A percentile compares a stretch with the other conserved stretches of the same genome.
These are phyloP conservation scores for Drosophila miranda DNA, from an alignment of 1,140 invertebrate genomes.

Conservation along the genomic window DNA sequence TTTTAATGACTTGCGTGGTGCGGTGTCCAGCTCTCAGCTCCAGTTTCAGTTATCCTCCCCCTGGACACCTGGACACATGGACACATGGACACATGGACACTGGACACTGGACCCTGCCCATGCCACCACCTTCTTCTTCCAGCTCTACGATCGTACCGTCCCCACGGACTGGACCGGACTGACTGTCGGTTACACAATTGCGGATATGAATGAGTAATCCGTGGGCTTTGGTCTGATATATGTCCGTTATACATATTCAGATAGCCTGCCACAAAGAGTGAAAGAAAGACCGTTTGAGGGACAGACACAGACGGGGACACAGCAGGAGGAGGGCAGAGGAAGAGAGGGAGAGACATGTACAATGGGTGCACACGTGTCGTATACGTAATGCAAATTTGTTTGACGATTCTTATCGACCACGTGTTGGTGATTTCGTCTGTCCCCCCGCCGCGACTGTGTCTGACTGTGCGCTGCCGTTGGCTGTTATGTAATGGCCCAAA, in stretches of 20 bases:
- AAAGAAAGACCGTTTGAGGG: constrained; percentile 5
- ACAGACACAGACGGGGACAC: not conserved
- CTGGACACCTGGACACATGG: not conserved
- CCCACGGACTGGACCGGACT: not conserved
- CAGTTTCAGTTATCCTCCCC: constrained; percentile 35
- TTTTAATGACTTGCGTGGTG: constrained; percentile 74
- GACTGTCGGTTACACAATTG: constrained; percentile 65
- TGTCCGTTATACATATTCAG: constrained; percentile 64
- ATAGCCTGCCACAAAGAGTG: constrained; percentile 40
- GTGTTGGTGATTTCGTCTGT: constrained; percentile 40
- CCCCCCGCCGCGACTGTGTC: constrained; percentile 17
- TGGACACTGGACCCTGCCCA: too few species aligned
- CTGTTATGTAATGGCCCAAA: constrained; percentile 56
- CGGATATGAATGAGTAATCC: constrained; percentile 81
- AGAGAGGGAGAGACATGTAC: constrained; percentile 7
- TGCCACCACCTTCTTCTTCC: not conserved
- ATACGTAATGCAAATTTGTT: constrained; percentile 75
- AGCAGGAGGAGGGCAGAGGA: not conserved
- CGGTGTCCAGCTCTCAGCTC: constrained; percentile 19
- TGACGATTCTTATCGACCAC: constrained; percentile 78
- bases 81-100: too few species aligned
- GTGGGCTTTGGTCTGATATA: constrained; percentile 79
- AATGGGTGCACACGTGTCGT: constrained; percentile 76
- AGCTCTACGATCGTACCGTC: not conserved
- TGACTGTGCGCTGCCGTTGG: constrained; percentile 11